phyloP scores from a whole-genome alignment of 1,140 invertebrate genomes.

The Grapholita molesta region DNA sequence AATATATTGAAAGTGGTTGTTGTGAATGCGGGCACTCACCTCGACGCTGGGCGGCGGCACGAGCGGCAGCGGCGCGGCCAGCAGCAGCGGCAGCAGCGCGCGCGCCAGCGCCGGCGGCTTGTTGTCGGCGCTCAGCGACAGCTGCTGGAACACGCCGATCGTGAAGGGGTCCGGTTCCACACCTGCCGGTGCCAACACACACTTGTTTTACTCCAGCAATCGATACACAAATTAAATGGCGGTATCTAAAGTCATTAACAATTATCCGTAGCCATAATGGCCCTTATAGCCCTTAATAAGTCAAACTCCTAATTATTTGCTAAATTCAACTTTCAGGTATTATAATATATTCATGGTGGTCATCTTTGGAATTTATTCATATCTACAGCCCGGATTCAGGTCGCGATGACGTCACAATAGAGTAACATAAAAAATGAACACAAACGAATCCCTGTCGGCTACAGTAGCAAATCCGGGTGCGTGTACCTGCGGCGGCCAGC shows the following conservation, averaged over 20 bases:
- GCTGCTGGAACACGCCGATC: slow-evolving; percentile 85
- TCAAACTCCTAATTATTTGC: no score
- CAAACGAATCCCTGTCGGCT: no score
- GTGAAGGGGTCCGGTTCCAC: slow-evolving; percentile 88
- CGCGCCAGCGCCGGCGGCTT: slow-evolving; percentile 92
- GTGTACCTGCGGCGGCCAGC: slow-evolving; percentile 56
- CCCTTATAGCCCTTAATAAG: no score
- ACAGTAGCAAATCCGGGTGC: neutral
- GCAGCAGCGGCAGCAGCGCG: slow-evolving; percentile 88
- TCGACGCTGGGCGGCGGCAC: slow-evolving; percentile 81
- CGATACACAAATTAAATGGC: no score
- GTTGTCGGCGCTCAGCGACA: slow-evolving; percentile 88
- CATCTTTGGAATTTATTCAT: no score
- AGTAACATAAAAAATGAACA: no score
- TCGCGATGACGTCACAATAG: no score
- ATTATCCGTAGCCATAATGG: no score
- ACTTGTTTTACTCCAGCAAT: neutral
- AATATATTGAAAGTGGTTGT: neutral
- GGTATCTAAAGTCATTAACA: no score
- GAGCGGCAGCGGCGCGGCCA: slow-evolving; percentile 78
- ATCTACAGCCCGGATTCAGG: no score
- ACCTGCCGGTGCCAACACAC: slow-evolving; percentile 36
- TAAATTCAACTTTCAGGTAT: no score
- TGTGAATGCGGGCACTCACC: slow-evolving; percentile 23
- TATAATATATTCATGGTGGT: no score